Evolutionary conservation across 2,888 invertebrate genomes (phyloP).

Genomic region (Linnaemya tessellans): DNA sequence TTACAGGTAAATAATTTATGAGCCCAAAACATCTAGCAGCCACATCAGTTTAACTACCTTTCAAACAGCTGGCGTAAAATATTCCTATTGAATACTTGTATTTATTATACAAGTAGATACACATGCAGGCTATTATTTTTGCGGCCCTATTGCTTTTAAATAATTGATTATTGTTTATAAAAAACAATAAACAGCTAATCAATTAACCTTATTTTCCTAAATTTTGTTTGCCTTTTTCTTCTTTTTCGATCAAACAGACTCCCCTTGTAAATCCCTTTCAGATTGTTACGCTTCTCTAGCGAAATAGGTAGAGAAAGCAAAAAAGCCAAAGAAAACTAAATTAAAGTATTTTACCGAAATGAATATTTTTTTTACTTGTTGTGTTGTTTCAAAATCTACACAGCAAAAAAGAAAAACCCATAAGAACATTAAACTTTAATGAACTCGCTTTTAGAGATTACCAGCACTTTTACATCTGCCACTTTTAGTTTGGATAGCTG

Average conservation of each 20-base stretch:
- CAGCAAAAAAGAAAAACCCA: not conserved
- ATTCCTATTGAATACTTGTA: not conserved
- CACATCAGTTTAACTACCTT: too few relatives aligned
- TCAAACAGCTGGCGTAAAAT: too few relatives aligned
- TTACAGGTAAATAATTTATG: too few relatives aligned
- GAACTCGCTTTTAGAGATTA: conserved; percentile 74
- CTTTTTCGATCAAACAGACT: conserved; percentile 30
- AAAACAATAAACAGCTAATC: conserved; percentile 65
- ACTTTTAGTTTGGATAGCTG: conserved; percentile 21
- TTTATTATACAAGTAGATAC: not conserved
- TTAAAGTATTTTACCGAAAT: conserved; percentile 59
- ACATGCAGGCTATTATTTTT: not conserved
- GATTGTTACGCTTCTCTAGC: conserved; percentile 49
- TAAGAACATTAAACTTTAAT: conserved; percentile 75
- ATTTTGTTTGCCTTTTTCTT: conserved; percentile 1
- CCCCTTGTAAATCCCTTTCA: conserved; percentile 59
- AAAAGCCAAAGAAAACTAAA: conserved; percentile 25
- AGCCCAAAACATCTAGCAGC: too few relatives aligned
- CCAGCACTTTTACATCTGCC: conserved; percentile 51
- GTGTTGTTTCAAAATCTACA: conserved; percentile 8
- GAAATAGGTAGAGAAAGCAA: conserved; percentile 27
- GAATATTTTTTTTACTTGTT: conserved; percentile 44
- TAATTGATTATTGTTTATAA: conserved; percentile 48
- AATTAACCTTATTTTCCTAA: conserved; percentile 66
- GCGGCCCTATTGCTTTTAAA: conserved; percentile 9